Evolutionary conservation across 2,797 vertebrate genomes (phyloP).

Genomic region (Pantherophis vulpinus): DNA sequence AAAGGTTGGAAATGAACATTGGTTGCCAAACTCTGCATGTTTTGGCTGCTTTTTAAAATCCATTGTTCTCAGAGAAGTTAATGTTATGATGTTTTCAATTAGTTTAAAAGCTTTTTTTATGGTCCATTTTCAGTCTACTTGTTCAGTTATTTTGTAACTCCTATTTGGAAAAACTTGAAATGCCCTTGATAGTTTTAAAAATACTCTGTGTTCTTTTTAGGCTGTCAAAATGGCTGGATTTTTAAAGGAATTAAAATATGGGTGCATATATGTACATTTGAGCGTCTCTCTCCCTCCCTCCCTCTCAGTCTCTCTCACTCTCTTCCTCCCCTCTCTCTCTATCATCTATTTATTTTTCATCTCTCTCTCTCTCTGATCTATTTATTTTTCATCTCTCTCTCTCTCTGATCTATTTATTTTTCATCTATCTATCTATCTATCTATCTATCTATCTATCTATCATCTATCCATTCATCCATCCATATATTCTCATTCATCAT

Average conservation of each 20-base stretch:
- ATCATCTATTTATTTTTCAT: not conserved
- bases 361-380: not conserved
- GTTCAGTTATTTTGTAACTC: conserved; percentile 49
- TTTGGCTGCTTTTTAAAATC: conserved; percentile 21
- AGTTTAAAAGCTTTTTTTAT: conserved; percentile 58
- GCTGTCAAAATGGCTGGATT: conserved; percentile 11
- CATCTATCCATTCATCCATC: not conserved
- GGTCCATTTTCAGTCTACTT: conserved; percentile 47
- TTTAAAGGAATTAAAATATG: conserved; percentile 23
- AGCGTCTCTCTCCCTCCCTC: not conserved
- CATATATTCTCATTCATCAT: not conserved
- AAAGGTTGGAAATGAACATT: conserved; percentile 46
- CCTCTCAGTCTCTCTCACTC: not conserved
- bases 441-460: too few species aligned
- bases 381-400: too few species aligned
- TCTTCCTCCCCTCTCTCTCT: not conserved
- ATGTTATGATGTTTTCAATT: conserved; percentile 50
- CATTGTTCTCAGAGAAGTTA: conserved; percentile 43
- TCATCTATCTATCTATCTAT: too few species aligned
- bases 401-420: not conserved
- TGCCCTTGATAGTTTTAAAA: conserved; percentile 28
- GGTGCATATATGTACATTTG: not conserved
- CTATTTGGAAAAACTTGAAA: conserved; percentile 42
- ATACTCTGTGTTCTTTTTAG: conserved; percentile 35
- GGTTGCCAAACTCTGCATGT: not conserved